These are phyloP conservation scores for Synchiropus splendidus DNA, from an alignment of 2,113 vertebrate genomes.

Conservation along the genomic window DNA sequence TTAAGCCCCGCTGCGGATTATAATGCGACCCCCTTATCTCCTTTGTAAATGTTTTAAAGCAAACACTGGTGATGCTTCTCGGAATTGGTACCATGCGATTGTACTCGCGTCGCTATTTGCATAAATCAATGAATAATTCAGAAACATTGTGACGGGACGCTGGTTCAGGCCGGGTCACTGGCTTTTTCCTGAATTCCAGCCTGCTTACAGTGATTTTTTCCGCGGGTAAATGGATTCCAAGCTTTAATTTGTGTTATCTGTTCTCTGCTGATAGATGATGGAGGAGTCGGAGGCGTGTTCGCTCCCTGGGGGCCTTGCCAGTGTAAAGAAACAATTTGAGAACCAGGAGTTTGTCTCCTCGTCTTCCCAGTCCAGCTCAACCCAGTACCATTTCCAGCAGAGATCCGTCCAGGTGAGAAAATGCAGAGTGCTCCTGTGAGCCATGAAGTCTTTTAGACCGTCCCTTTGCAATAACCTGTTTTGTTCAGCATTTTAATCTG, in stretches of 20 bases:
- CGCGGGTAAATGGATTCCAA: background rate
- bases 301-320: slow-evolving; percentile 85
- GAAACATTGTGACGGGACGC: background rate
- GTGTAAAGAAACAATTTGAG: slow-evolving; percentile 88
- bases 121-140: slow-evolving; percentile 9
- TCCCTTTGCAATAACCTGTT: too few relatives aligned
- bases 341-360: slow-evolving; percentile 66
- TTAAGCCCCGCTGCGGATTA: background rate
- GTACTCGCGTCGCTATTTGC: slow-evolving; percentile 2
- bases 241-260: background rate
- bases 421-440: too few relatives aligned
- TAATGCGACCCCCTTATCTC: background rate
- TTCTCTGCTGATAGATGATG: slow-evolving; percentile 58
- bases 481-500: too few relatives aligned
- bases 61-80: background rate
- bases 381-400: slow-evolving; percentile 72
- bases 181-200: background rate
- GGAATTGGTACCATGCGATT: slow-evolving; percentile 8
- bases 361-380: slow-evolving; percentile 61
- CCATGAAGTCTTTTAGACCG: too few relatives aligned
- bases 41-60: slow-evolving; percentile 1
- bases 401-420: slow-evolving; percentile 75
- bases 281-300: slow-evolving; percentile 75
- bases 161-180: slow-evolving; percentile 7
- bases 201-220: background rate